Base-by-base conservation (phyloP, 2,888 invertebrate genomes). In the Pycnomerus fuliginosus region DNA sequence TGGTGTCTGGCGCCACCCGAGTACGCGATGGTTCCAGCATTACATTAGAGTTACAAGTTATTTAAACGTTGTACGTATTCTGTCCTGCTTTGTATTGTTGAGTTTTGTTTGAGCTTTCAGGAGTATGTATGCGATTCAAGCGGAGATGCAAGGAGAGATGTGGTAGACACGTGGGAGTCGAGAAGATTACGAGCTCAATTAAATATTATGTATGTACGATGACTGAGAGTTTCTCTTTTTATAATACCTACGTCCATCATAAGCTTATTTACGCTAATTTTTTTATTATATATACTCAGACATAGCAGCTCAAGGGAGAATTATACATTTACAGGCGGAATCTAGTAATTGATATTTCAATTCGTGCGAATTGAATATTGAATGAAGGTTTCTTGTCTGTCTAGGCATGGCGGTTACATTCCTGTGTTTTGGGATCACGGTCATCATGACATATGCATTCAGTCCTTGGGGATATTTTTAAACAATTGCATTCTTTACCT, bases 121-220 rank as follows among this genome's bases (percentile, higher is more conserved):
- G 17, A 15, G 41, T 17, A 39, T 38, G n/a, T n/a, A n/a, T n/a
- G 38, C 30, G 38, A 38, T 38, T 30, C 30, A 30, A 28, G 16
- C 14, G 16, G 37, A 38, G 38, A 38, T 44, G 31, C 35, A 37
- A 34, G 49, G 35, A 52, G 44, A 41, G 34, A 37, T 41, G 35
- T 37, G 32, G 34, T 42, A 45, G 52, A 44, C 44, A 53, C 56
- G 58, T 58, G 55, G 58, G 58, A 48, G 55, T 52, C 51, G 42
- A 43, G 33, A 41, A 50, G 50, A 55, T 58, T 53, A 56, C 52
- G 48, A 45, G 42, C 46, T 53, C 50, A 55, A 58, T 58, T 58
- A 58, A 55, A 56, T 56, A 58, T 56, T 58, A 58, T 58, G 50
- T 48, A 56, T n/a, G n/a, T n/a, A n/a, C 32, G 55, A 43, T 33